Conservation (phyloP, 2,113 vertebrate genomes). For the Hucho hucho region DNA sequence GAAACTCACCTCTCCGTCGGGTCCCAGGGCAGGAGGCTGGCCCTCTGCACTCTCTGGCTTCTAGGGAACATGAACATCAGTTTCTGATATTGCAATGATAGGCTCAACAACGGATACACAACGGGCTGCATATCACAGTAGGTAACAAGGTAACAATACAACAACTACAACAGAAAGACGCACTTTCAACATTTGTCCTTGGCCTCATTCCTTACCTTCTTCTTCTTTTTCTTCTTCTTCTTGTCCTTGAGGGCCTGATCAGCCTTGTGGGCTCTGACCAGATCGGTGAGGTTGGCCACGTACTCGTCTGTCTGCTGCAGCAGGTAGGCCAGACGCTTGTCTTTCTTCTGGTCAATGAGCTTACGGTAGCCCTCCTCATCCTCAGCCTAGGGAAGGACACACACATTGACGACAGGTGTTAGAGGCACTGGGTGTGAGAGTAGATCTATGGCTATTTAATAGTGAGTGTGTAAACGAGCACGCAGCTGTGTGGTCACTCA, state of each 20-base stretch:
- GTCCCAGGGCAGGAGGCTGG: constrained; percentile 77
- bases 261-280: constrained; percentile 94
- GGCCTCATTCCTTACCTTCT: constrained; percentile 38
- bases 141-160: not conserved
- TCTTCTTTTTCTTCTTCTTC: constrained; percentile 96
- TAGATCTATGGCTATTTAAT: not conserved
- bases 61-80: constrained; percentile 56
- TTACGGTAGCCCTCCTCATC: constrained; percentile 97
- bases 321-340: constrained; percentile 96
- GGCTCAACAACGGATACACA: not conserved
- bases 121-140: too few relatives aligned
- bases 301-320: constrained; percentile 98
- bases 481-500: constrained; percentile 50
- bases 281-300: constrained; percentile 94
- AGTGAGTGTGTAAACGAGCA: not conserved
- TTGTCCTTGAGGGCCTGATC: constrained; percentile 95
- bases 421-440: not conserved
- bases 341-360: constrained; percentile 98
- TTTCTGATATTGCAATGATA: not conserved
- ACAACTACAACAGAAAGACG: too few relatives aligned
- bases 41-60: constrained; percentile 83
- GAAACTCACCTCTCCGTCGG: constrained; percentile 86
- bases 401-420: constrained; percentile 54
- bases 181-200: constrained; percentile 19
- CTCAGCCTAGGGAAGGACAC: constrained; percentile 76